These are phyloP conservation scores for Vulpes ferrilata DNA, from an alignment of 2,113 vertebrate species.

Conservation along the genomic window DNA sequence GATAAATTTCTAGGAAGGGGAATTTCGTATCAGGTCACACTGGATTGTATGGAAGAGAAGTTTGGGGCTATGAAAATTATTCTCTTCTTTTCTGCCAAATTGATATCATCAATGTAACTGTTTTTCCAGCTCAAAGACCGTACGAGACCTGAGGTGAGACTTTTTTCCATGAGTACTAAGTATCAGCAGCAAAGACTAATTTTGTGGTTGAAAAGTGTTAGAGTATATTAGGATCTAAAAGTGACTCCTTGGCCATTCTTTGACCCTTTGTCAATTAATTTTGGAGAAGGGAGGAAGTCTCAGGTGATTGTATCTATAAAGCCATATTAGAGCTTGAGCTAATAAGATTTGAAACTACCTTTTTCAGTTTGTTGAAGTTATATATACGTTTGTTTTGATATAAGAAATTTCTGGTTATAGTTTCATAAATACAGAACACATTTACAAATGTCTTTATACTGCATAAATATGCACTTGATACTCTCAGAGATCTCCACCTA, in stretches of 20 bases:
- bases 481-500: neutral
- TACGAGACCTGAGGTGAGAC: neutral
- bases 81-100: conserved; percentile 20
- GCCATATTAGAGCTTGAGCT: neutral
- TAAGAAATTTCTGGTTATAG: conserved; percentile 1
- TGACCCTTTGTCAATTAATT: neutral
- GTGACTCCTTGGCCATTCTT: neutral
- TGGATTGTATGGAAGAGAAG: neutral
- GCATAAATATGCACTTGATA: neutral
- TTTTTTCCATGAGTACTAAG: neutral
- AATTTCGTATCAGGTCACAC: neutral
- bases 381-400: conserved; percentile 43
- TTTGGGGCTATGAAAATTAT: neutral
- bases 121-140: neutral
- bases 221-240: conserved; percentile 2
- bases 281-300: neutral
- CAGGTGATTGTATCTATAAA: neutral
- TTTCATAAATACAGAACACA: neutral
- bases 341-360: conserved; percentile 15
- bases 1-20: neutral
- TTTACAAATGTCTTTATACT: neutral
- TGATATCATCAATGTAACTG: neutral
- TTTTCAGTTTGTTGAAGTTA: neutral
- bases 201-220: neutral
- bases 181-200: neutral